Conservation (phyloP, 2,888 invertebrate species). For the Sussaba pulchella region DNA sequence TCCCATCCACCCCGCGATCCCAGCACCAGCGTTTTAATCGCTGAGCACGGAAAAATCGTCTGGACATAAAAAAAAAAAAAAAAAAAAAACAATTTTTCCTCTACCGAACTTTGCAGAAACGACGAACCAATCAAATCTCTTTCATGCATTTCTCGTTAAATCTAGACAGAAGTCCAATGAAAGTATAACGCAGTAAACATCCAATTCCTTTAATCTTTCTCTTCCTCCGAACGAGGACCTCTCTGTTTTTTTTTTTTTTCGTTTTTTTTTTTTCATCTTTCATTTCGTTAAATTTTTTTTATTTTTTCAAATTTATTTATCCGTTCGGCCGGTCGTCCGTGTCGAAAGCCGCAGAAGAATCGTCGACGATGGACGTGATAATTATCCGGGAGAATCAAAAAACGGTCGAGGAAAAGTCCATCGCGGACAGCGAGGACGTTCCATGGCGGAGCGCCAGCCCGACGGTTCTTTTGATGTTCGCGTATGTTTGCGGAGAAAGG, state of each 20-base stretch:
- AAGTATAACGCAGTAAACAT: conserved; percentile 46
- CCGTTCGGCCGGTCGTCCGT: conserved; percentile 14
- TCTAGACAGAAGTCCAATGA: conserved; percentile 62
- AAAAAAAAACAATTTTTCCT: conserved; percentile 21
- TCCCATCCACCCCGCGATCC: conserved; percentile 41
- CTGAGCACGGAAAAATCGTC: neutral
- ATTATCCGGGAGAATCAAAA: conserved; percentile 78
- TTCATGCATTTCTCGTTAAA: conserved; percentile 32
- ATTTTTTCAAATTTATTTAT: conserved; percentile 14
- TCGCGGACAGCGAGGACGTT: conserved; percentile 67
- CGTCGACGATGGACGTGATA: conserved; percentile 76
- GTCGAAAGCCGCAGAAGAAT: conserved; percentile 75
- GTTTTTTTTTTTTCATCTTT: too few species aligned
- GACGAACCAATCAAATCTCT: conserved; percentile 57
- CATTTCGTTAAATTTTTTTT: too few species aligned
- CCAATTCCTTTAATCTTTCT: conserved; percentile 61
- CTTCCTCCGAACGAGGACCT: too few species aligned
- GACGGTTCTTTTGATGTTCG: conserved; percentile 61
- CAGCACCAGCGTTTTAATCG: conserved; percentile 24
- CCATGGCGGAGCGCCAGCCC: conserved; percentile 28
- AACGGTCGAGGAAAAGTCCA: conserved; percentile 72
- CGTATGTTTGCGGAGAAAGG: conserved; percentile 35
- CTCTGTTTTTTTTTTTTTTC: too few species aligned
- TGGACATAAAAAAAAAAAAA: conserved; percentile 15
- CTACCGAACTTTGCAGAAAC: conserved; percentile 39